Evolutionary conservation across 2,113 vertebrate genomes (phyloP).

Genomic region (Pygoscelis adeliae): DNA sequence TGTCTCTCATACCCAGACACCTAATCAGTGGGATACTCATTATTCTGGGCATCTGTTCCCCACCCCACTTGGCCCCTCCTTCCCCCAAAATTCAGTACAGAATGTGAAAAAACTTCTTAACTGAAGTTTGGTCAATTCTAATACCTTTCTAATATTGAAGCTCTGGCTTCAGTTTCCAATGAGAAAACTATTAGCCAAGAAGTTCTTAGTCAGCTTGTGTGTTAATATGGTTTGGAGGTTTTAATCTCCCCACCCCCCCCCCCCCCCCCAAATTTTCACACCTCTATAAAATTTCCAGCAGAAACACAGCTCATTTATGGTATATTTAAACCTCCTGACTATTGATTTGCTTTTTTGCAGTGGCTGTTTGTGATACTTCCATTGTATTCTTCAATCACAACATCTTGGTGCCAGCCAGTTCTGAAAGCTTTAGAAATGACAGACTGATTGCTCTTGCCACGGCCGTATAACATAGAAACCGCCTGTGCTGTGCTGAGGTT

Average conservation of each 20-base stretch:
- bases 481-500: background rate
- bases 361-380: background rate
- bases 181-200: background rate
- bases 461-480: background rate
- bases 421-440: background rate
- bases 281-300: background rate
- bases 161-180: background rate
- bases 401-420: background rate
- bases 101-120: background rate
- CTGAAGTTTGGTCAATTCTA: background rate
- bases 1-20: background rate
- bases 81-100: background rate
- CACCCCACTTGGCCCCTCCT: background rate
- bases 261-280: fast-evolving
- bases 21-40: background rate
- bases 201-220: background rate
- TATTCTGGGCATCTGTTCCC: background rate
- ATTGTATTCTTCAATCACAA: background rate
- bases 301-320: background rate
- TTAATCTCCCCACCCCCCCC: background rate
- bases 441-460: fast-evolving
- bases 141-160: background rate
- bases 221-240: background rate
- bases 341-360: background rate
- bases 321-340: background rate